Base-by-base conservation (phyloP, 1,140 invertebrate species). In the Bathynomus jamesi region DNA sequence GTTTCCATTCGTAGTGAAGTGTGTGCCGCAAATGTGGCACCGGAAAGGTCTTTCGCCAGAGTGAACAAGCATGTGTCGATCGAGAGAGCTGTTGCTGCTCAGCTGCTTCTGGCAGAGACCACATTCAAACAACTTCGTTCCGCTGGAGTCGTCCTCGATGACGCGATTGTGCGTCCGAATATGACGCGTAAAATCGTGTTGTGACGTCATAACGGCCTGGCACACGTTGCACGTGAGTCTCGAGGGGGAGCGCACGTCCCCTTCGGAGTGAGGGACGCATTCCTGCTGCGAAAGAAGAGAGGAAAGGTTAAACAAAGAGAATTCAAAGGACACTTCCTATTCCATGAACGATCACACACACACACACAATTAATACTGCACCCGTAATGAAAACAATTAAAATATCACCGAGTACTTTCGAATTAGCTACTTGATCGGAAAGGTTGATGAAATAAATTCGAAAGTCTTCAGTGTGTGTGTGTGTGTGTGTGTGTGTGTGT, bases 1-100 rank as follows among this genome's bases (percentile, higher is more conserved):
- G 80, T 92, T 93, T 17, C 91, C 91, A 81, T 93, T 94, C 3
- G 91, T 94, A 30, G 90, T 93, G 82, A 94, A 95, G 3, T 90
- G 87, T 81, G 91, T 87, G 25, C 87, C 85, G 81, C 92, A 94
- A 75, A 87, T 86, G 78, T 87, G 87, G 81, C 92, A 94, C 77
- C 88, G 88, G 81, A 90, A 91, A 2, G 90, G 89, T 1, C 89
- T 83, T 77, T 91, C 89, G 1, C 89, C 89, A 1, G 88, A 89
- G 79, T 92, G 90, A 0, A 90, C 87, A 29, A 91, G 79, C 70
- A 90, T 86, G 82, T 92, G 90, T 0, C 89, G 84, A 78, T 91
- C 89, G 76, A 91, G 80, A 46, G 90, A 92, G 72, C 88, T 90
- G 64, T 89, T 87, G 0, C 91, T 93, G 78, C 89, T 90, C 4